These are phyloP conservation scores for Emydocephalus ijimae DNA, from an alignment of 2,113 vertebrate species.

Conservation along the genomic window DNA sequence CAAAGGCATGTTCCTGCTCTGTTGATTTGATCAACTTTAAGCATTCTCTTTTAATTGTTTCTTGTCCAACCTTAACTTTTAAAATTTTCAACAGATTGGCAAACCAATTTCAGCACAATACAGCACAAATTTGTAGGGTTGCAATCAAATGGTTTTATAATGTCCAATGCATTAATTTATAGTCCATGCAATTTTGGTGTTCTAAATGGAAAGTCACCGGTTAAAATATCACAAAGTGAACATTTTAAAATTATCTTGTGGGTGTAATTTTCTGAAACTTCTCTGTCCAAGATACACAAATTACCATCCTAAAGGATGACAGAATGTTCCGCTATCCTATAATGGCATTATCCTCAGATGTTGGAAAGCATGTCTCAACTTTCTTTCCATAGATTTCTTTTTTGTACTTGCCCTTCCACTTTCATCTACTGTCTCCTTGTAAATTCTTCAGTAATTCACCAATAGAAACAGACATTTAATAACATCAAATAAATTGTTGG, in stretches of 20 bases:
- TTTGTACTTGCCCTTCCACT: not conserved
- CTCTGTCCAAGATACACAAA: not conserved
- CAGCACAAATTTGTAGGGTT: not conserved
- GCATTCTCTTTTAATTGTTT: not conserved
- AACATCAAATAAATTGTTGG: not conserved
- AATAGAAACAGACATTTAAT: not conserved
- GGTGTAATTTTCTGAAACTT: not conserved
- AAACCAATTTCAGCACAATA: not conserved
- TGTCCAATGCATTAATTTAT: not conserved
- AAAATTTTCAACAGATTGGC: not conserved
- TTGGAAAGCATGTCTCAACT: not conserved
- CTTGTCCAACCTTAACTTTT: not conserved
- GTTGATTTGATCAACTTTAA: not conserved
- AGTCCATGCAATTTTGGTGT: not conserved
- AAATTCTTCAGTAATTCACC: not conserved
- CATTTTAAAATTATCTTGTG: not conserved
- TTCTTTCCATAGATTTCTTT: not conserved
- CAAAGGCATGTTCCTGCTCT: not conserved
- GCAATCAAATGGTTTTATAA: not conserved
- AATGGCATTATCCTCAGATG: not conserved
- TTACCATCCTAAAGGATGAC: not conserved
- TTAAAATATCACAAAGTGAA: not conserved
- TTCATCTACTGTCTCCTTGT: not conserved
- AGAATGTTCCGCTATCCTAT: not conserved
- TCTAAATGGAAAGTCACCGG: not conserved